Conservation (phyloP, 2,888 invertebrate species). For the Folsomia manolachei region DNA sequence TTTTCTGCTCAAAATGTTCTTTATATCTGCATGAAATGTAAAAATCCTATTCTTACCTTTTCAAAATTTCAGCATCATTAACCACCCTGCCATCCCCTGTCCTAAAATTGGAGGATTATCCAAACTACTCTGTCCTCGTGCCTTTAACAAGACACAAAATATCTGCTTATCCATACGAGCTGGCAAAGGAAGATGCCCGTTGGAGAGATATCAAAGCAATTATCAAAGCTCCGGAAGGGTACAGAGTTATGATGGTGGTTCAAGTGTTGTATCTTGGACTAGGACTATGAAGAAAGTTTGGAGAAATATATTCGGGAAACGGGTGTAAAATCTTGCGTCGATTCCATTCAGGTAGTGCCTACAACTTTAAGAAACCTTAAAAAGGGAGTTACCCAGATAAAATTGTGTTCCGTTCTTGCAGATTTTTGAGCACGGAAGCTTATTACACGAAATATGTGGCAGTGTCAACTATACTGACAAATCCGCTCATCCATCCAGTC, state of each 20-base stretch:
- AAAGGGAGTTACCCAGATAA: no score
- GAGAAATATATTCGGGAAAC: background rate
- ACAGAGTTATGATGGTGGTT: conserved; percentile 18
- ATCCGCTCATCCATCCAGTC: conserved; percentile 5
- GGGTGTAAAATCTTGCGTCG: background rate
- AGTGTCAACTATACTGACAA: background rate
- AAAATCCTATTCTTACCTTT: no score
- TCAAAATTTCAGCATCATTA: conserved; percentile 4
- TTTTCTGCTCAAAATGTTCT: background rate
- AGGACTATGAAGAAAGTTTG: conserved; percentile 9
- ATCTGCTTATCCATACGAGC: conserved; percentile 19
- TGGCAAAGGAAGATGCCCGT: conserved; percentile 25
- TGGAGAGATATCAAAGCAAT: conserved; percentile 7
- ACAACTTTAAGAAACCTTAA: background rate
- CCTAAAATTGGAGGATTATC: conserved; percentile 24
- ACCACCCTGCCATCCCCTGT: background rate
- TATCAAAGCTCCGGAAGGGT: conserved; percentile 29
- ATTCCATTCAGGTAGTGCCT: conserved; percentile 16
- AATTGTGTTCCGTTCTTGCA: no score
- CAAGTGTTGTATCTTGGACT: conserved; percentile 17
- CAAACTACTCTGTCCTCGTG: conserved; percentile 27
- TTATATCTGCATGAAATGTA: no score
- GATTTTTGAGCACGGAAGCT: background rate
- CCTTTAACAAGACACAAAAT: conserved; percentile 18
- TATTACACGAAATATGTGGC: conserved; percentile 8